phyloP scores from a whole-genome alignment of 2,797 vertebrate genomes.

The Sebastes reedi region DNA sequence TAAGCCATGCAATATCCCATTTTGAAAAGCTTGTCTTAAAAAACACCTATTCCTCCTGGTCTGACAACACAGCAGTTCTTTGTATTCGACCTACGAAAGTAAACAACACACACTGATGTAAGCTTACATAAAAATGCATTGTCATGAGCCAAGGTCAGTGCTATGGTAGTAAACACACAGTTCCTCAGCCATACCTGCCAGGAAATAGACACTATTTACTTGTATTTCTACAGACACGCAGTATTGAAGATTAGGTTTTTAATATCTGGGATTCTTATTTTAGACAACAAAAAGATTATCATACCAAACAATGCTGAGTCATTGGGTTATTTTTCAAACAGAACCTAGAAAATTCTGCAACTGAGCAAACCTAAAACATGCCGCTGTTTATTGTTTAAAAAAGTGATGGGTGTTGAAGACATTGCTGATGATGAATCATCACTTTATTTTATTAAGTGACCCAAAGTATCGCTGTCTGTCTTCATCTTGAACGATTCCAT shows the following conservation, averaged over 20 bases:
- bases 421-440: slow-evolving; percentile 1
- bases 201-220: not conserved
- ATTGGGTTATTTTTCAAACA: not conserved
- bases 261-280: not conserved
- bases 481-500: slow-evolving; percentile 34
- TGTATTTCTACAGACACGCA: not conserved
- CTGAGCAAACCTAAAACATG: not conserved
- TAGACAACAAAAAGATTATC: not conserved
- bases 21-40: not conserved
- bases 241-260: not conserved
- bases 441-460: slow-evolving; percentile 1
- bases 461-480: not conserved
- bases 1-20: not conserved
- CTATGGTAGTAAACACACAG: not conserved
- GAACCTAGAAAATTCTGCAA: not conserved
- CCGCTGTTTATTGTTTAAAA: not conserved
- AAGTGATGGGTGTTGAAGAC: not conserved
- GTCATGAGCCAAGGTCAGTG: slow-evolving; percentile 37
- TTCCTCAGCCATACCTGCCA: not conserved
- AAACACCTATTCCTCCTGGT: not conserved
- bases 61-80: not conserved
- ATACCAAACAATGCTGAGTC: not conserved
- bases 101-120: slow-evolving; percentile 14
- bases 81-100: slow-evolving; percentile 9
- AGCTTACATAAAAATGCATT: slow-evolving; percentile 41